These are phyloP conservation scores for Dynastes grantii DNA, from an alignment of 2,888 invertebrate genomes.

Conservation along the genomic window DNA sequence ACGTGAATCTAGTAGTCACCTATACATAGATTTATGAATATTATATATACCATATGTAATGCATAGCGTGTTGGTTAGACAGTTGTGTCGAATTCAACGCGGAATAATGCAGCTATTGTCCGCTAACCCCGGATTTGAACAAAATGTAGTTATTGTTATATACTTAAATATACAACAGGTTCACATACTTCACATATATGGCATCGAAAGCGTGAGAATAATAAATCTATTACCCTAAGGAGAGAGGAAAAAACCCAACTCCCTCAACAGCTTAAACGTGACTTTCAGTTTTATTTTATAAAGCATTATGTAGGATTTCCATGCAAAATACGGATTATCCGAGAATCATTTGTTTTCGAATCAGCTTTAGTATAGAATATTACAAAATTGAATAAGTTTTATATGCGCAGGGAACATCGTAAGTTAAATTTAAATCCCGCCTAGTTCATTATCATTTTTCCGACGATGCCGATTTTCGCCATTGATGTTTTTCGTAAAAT, in stretches of 20 bases:
- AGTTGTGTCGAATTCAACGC: conserved; percentile 25
- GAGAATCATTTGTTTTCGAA: too few species aligned
- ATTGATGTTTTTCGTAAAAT: too few species aligned
- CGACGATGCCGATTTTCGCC: too few species aligned
- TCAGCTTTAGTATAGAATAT: too few species aligned
- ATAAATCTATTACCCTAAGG: conserved; percentile 31
- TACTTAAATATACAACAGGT: conserved; percentile 23
- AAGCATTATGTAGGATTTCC: not conserved
- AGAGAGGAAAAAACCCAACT: conserved; percentile 7
- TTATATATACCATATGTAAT: conserved; percentile 30
- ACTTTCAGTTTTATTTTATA: conserved; percentile 3
- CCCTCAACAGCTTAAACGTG: conserved; percentile 7
- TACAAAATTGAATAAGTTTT: too few species aligned
- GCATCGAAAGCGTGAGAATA: conserved; percentile 29
- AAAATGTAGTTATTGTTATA: conserved; percentile 37
- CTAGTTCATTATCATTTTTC: too few species aligned
- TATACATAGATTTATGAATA: conserved; percentile 36
- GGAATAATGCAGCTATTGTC: conserved; percentile 38
- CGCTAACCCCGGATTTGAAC: conserved; percentile 27
- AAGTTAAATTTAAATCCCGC: too few species aligned
- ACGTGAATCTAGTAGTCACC: not conserved
- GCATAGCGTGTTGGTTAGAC: not conserved
- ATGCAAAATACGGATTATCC: not conserved
- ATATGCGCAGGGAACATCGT: too few species aligned
- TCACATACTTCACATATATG: conserved; percentile 33